Percentiles rank a stretch among this genome's conserved stretches.
These are phyloP conservation scores for Trachymyrmex cornetzi DNA, from an alignment of 1,140 invertebrate genomes.

Conservation along the genomic window DNA sequence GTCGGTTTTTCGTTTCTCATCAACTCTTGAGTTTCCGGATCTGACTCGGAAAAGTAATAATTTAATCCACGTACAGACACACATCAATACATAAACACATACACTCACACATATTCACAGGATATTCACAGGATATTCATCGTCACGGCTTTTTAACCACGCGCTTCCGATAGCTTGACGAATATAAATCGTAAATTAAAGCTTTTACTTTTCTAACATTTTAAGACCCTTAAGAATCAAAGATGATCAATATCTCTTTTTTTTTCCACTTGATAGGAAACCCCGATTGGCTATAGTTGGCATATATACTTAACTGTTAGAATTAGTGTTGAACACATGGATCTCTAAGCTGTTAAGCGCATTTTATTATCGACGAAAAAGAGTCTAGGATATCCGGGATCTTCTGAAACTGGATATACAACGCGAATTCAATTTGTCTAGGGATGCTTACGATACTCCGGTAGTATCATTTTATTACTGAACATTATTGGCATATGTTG, in stretches of 20 bases:
- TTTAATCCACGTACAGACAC: neutral
- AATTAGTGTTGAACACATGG: conserved; percentile 75
- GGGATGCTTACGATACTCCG: conserved; percentile 24
- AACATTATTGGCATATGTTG: no score
- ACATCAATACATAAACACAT: neutral
- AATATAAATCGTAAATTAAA: neutral
- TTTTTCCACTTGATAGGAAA: conserved; percentile 7
- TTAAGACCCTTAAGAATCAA: neutral
- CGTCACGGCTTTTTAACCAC: conserved; percentile 3
- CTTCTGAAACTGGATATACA: neutral
- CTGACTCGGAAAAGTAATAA: conserved; percentile 8
- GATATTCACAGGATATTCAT: neutral
- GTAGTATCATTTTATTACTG: conserved; percentile 2
- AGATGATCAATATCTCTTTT: neutral
- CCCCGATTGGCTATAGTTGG: conserved; percentile 53
- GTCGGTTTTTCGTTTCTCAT: neutral
- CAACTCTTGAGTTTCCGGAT: neutral
- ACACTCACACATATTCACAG: neutral
- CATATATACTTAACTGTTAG: conserved; percentile 72
- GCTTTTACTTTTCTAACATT: neutral
- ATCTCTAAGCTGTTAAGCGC: conserved; percentile 75
- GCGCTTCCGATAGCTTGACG: neutral
- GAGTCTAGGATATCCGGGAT: conserved; percentile 54
- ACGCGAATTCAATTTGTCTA: conserved; percentile 4
- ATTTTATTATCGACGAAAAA: conserved; percentile 72